A percentile compares a stretch with the other conserved stretches of the same genome.
These are phyloP conservation scores for Bradypodion ventrale DNA, from an alignment of 2,797 vertebrate species.

Conservation along the genomic window DNA sequence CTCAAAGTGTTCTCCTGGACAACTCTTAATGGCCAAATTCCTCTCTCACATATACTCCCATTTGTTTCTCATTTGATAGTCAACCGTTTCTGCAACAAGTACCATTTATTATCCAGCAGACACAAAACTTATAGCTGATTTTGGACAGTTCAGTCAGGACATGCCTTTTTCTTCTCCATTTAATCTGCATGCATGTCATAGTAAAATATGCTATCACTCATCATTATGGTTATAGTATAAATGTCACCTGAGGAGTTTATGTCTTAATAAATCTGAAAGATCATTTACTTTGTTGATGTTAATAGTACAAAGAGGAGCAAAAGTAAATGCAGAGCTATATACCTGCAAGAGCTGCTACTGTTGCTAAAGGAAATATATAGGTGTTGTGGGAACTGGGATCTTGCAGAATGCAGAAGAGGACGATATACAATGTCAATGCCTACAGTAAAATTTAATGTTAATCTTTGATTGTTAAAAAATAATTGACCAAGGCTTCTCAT, in stretches of 20 bases:
- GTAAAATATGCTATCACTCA: constrained; percentile 27
- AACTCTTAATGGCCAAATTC: not conserved
- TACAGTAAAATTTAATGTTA: not conserved
- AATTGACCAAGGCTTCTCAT: not conserved
- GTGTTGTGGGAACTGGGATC: not conserved
- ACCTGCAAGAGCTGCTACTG: not conserved
- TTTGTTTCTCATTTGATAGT: not conserved
- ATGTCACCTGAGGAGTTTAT: not conserved
- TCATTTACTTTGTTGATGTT: constrained; percentile 20
- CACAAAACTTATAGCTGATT: not conserved
- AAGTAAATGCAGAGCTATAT: constrained; percentile 15
- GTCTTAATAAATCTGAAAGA: constrained; percentile 43
- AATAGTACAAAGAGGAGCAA: constrained; percentile 24
- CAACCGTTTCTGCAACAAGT: not conserved
- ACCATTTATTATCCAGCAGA: not conserved
- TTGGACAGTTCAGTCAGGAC: not conserved
- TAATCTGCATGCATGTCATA: not conserved
- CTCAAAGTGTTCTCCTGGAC: not conserved
- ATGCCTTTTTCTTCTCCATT: constrained; percentile 19
- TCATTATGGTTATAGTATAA: constrained; percentile 15
- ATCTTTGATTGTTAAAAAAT: not conserved
- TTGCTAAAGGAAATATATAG: constrained; percentile 33
- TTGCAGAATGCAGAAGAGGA: not conserved
- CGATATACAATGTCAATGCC: not conserved
- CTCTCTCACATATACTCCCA: not conserved